Conservation (phyloP, 2,113 vertebrate species). For the Acinonyx jubatus region DNA sequence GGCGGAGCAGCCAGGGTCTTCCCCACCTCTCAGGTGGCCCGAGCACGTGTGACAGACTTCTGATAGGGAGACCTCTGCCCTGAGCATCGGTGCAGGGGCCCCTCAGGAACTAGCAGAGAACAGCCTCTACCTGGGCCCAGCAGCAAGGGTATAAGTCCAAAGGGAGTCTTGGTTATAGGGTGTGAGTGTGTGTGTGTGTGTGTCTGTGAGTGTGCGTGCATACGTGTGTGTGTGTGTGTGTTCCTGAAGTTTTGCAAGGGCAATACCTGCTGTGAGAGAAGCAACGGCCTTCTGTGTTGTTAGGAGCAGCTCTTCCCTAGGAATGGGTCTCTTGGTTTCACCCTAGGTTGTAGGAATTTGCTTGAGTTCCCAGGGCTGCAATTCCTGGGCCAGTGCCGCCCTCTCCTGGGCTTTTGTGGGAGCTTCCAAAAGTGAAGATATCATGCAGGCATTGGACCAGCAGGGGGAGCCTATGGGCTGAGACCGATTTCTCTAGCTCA, state of each 20-base stretch:
- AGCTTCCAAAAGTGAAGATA: not conserved
- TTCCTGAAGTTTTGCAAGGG: not conserved
- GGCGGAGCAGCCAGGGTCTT: not conserved
- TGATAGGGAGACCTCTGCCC: not conserved
- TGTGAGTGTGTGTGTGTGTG: not conserved
- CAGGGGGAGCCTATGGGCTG: slow-evolving; percentile 36
- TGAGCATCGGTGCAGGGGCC: not conserved
- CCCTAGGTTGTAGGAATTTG: not conserved
- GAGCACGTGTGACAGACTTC: not conserved
- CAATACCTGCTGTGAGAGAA: not conserved
- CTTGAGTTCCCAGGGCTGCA: not conserved
- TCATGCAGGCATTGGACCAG: slow-evolving; percentile 53
- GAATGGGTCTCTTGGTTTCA: not conserved
- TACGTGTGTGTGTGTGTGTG: fast-evolving
- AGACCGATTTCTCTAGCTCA: not conserved
- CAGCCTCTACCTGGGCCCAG: not conserved
- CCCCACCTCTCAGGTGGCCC: not conserved
- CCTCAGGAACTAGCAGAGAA: not conserved
- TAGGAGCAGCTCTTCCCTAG: not conserved
- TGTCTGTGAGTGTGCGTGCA: too few relatives aligned
- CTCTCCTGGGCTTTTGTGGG: slow-evolving; percentile 64
- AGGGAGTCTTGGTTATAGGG: not conserved
- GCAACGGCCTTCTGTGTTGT: not conserved
- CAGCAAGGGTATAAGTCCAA: not conserved
- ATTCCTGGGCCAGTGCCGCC: not conserved